phyloP scores from a whole-genome alignment of 30 jellyfish, hydroid and myxozoan genomes.

The Chrysaora quinquecirrha region DNA sequence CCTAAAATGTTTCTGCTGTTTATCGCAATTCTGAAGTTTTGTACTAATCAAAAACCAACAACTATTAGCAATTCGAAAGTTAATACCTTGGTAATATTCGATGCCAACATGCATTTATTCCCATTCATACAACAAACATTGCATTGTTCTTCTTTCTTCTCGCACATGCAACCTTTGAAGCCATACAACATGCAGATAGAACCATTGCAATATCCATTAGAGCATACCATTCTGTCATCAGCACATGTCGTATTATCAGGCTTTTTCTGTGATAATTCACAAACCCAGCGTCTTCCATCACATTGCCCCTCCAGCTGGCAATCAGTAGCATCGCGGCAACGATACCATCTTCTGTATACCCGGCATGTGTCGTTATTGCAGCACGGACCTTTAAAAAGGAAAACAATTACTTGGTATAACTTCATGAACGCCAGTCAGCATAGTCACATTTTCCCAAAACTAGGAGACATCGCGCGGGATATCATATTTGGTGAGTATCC shows the following conservation, averaged over 20 bases:
- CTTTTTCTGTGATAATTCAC: conserved; percentile 64
- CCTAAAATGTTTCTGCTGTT: too few species aligned
- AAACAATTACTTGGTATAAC: too few species aligned
- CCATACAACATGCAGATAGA: conserved; percentile 79
- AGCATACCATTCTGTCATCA: conserved; percentile 82
- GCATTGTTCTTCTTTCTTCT: conserved; percentile 68
- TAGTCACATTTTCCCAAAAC: too few species aligned
- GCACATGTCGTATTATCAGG: conserved; percentile 89
- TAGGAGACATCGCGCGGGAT: too few species aligned
- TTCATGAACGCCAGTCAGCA: too few species aligned
- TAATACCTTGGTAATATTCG: conserved; percentile 68
- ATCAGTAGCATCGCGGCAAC: conserved; percentile 90
- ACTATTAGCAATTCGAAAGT: too few species aligned
- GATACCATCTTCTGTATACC: conserved; percentile 47
- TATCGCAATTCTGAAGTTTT: too few species aligned
- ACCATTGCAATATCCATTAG: conserved; percentile 91
- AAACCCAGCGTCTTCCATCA: conserved; percentile 79
- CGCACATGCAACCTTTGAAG: conserved; percentile 84
- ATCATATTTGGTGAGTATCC: too few species aligned
- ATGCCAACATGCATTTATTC: conserved; percentile 63
- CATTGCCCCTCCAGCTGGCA: conserved; percentile 70
- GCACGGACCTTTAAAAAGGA: conserved; percentile 79
- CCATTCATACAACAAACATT: conserved; percentile 84
- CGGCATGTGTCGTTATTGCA: conserved; percentile 91
- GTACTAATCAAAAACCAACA: too few species aligned